Base-by-base conservation (phyloP, 92 coral and sea anemone genomes). In the Zoanthus solanderi region DNA sequence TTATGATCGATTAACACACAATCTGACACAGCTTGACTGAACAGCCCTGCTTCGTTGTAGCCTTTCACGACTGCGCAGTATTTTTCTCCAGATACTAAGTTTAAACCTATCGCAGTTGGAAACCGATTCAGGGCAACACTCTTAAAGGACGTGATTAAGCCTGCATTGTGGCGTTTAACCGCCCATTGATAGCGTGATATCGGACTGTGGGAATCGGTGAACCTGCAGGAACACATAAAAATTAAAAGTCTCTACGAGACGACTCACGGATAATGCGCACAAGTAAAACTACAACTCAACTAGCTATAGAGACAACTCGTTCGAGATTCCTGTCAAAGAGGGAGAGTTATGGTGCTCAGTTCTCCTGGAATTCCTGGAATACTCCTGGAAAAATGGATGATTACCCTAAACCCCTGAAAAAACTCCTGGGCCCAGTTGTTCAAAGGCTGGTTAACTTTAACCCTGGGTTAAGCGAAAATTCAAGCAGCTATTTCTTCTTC, bases 1-100 rank as follows among this genome's bases (percentile, higher is more conserved):
- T 96, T 94, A 34, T 92, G 98, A 91, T 96, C 98, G 60, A 96
- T 93, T 42, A 93, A 90, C 53, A 96, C 95, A 52, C 98, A 96
- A 85, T 96, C 89, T 32, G 98, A 96, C 14, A 78, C 60, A 37
- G 93, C 91, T 75, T 94, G 98, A 83, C 92, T 73, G 80, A 79
- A 86, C 31, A 96, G 95, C 9, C 96, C 93, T 14, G 98, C 98
- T 67, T 95, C 94, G 74, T 94, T 96, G 75, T 94, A 92, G 37
- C 96, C 94, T 83, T 92, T 90, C 68, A 96, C 95, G 13, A 96
- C 90, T 9, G 98, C 98, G 68, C 98, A 96, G 84, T 96, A 96
- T 17, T 88, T 75, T 71, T 94, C 84, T 9, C 94, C 94, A 1
- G 95, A 92, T 29, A 93, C 96, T 30, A 96, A 86, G 60, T 92